A percentile compares a stretch with the other conserved stretches of the same genome.
phyloP scores from a whole-genome alignment of 2,797 vertebrate genomes.

The Sardinella longiceps region DNA sequence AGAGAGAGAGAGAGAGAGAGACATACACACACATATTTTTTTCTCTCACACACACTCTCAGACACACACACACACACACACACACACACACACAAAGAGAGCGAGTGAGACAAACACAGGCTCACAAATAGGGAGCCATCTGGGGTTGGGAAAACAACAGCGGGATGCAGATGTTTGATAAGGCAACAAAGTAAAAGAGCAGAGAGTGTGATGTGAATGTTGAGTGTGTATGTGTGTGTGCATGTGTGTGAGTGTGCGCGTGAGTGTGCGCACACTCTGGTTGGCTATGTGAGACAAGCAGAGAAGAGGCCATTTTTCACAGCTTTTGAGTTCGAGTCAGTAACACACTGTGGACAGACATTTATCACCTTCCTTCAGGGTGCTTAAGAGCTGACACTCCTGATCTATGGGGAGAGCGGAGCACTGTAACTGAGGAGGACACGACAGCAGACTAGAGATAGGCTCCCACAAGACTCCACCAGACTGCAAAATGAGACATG shows the following conservation, averaged over 20 bases:
- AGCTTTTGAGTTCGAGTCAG: neutral
- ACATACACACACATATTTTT: neutral
- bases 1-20: neutral
- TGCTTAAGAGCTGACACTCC: neutral
- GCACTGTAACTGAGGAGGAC: neutral
- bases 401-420: neutral
- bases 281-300: neutral
- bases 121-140: neutral
- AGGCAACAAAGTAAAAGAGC: neutral
- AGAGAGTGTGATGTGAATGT: neutral
- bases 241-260: too few relatives aligned
- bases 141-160: conserved; percentile 4
- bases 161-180: conserved; percentile 9
- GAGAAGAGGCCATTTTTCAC: neutral
- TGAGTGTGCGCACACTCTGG: too few relatives aligned
- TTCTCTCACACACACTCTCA: too few relatives aligned
- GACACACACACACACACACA: neutral
- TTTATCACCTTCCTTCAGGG: neutral
- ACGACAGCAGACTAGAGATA: neutral
- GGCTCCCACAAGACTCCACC: neutral
- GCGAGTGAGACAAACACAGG: too few relatives aligned
- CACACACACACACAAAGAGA: neutral
- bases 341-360: neutral
- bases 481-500: neutral
- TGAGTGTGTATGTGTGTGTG: neutral